Evolutionary conservation across 2,113 vertebrate genomes (phyloP).

Genomic region (Stegostoma tigrinum): DNA sequence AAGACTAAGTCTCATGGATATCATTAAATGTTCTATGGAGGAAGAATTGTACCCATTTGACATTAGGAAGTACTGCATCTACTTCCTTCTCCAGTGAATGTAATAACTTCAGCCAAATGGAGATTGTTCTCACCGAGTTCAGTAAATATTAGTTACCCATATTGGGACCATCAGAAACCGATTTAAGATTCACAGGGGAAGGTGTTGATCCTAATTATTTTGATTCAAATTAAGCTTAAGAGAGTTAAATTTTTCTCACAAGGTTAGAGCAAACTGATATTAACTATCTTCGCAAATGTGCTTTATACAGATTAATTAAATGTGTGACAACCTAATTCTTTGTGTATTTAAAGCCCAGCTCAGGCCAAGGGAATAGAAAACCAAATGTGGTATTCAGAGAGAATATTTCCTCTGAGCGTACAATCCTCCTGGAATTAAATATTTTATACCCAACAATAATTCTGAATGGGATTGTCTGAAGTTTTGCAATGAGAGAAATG

Average conservation of each 20-base stretch:
- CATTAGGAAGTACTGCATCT: neutral
- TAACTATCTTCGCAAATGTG: neutral
- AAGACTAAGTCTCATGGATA: neutral
- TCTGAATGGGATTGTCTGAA: neutral
- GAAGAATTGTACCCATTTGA: neutral
- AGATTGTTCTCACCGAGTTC: neutral
- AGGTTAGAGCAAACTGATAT: neutral
- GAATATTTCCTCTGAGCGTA: neutral
- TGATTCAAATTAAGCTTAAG: neutral
- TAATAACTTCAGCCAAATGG: neutral
- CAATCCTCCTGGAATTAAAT: constrained; percentile 3
- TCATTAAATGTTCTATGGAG: neutral
- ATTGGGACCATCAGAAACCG: neutral
- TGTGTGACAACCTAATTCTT: neutral
- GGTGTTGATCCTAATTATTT: neutral
- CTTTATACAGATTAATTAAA: neutral
- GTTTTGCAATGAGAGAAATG: neutral
- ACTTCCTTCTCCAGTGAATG: neutral
- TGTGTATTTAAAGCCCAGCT: neutral
- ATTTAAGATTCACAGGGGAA: neutral
- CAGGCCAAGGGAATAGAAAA: constrained; percentile 9
- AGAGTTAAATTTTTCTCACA: neutral
- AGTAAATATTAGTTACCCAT: neutral
- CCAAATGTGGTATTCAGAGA: constrained; percentile 9
- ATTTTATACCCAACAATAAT: neutral